Evolutionary conservation across 2,888 invertebrate genomes (phyloP).

Genomic region (Agrenia bidenticulata): DNA sequence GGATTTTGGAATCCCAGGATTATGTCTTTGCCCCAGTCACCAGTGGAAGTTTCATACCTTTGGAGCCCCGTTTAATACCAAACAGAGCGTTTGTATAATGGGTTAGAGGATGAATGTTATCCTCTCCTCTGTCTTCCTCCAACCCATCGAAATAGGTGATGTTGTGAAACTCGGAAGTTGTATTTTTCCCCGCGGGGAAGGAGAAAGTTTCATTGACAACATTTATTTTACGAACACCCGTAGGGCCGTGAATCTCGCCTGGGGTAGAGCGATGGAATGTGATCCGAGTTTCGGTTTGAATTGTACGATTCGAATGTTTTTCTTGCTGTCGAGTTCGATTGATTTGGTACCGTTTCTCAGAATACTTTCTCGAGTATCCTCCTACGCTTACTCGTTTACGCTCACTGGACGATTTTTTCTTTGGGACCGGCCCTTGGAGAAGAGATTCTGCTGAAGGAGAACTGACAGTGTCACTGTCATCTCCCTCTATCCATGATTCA

Average conservation of each 20-base stretch:
- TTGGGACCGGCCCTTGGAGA: not conserved
- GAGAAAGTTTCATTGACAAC: constrained; percentile 44
- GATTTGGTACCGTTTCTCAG: constrained; percentile 46
- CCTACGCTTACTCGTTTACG: constrained; percentile 39
- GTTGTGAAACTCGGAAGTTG: constrained; percentile 44
- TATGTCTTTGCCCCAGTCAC: too few relatives aligned
- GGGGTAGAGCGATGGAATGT: constrained; percentile 42
- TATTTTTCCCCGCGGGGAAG: constrained; percentile 38
- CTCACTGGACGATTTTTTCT: not conserved
- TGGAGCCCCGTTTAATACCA: not conserved
- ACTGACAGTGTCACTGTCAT: too few relatives aligned
- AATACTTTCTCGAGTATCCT: constrained; percentile 46
- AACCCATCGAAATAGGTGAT: constrained; percentile 44
- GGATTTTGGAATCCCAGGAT: too few relatives aligned
- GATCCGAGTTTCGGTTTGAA: constrained; percentile 46
- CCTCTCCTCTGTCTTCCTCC: constrained; percentile 33
- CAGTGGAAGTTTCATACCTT: constrained; percentile 13
- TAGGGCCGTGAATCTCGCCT: constrained; percentile 33
- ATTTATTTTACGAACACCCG: constrained; percentile 37
- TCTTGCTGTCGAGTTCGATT: constrained; percentile 43
- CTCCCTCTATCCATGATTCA: too few relatives aligned
- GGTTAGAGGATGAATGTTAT: constrained; percentile 49
- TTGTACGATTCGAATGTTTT: constrained; percentile 40
- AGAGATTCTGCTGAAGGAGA: not conserved
- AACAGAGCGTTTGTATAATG: constrained; percentile 21